Conservation (phyloP, 2,797 vertebrate genomes). For the Sternotherus odoratus region DNA sequence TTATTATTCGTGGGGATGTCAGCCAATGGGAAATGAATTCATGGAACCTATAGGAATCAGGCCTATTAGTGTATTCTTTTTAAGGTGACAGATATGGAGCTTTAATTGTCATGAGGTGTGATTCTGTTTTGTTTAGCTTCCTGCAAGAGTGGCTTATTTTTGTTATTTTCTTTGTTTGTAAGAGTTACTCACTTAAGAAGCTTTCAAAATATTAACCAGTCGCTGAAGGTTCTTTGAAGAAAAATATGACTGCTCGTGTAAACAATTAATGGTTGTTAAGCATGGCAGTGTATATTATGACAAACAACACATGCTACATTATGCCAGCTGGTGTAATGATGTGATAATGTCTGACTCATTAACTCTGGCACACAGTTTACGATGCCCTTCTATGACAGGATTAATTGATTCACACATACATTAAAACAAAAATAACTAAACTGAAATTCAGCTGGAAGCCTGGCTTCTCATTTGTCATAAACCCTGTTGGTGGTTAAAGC, state of each 20-base stretch:
- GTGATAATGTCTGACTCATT: constrained; percentile 98
- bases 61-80: neutral
- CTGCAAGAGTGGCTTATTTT: neutral
- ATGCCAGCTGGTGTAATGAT: constrained; percentile 99
- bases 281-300: constrained; percentile 97
- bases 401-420: constrained; percentile 99
- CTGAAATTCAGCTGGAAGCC: constrained; percentile 92
- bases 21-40: neutral
- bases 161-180: constrained; percentile 45
- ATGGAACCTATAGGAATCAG: neutral
- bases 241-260: constrained; percentile 88
- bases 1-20: accelerated
- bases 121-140: neutral
- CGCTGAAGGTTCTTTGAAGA: constrained; percentile 86
- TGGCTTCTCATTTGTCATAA: constrained; percentile 89
- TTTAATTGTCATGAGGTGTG: neutral
- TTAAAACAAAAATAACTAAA: constrained; percentile 98
- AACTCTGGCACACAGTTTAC: constrained; percentile 98
- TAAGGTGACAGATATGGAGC: neutral
- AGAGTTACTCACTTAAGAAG: constrained; percentile 76
- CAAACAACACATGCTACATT: constrained; percentile 98
- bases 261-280: constrained; percentile 96
- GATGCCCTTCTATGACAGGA: constrained; percentile 95
- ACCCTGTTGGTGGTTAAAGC: constrained; percentile 79
- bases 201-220: constrained; percentile 84